These are phyloP conservation scores for Podilymbus podiceps DNA, from an alignment of 2,113 vertebrate genomes.

Conservation along the genomic window DNA sequence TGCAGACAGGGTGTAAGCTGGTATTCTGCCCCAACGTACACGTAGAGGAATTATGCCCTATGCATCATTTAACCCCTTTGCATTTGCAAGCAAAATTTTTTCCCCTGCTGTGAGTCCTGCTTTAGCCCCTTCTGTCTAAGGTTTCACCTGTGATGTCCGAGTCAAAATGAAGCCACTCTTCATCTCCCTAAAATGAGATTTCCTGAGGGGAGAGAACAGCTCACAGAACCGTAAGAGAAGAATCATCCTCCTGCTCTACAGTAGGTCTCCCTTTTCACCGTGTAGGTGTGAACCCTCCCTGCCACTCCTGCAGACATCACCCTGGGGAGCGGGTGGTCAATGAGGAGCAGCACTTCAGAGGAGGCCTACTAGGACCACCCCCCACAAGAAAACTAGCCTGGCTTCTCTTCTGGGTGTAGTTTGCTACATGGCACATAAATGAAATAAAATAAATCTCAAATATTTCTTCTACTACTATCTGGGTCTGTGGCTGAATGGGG, in stretches of 20 bases:
- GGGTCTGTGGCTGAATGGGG: background rate
- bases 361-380: background rate
- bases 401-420: background rate
- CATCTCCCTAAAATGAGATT: background rate
- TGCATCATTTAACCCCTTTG: background rate
- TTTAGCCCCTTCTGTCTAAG: background rate
- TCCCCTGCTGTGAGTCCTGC: background rate
- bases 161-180: background rate
- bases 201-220: background rate
- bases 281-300: background rate
- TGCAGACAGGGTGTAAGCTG: background rate
- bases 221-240: background rate
- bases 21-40: accelerated
- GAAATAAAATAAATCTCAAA: background rate
- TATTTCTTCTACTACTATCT: background rate
- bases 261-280: background rate
- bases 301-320: background rate
- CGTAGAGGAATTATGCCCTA: background rate
- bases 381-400: background rate
- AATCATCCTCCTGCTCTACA: background rate
- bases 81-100: background rate
- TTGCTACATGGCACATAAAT: background rate
- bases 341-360: background rate
- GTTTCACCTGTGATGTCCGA: background rate
- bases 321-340: background rate